These are phyloP conservation scores for Scaptomyza flava DNA, from an alignment of 2,888 invertebrate species.

Conservation along the genomic window DNA sequence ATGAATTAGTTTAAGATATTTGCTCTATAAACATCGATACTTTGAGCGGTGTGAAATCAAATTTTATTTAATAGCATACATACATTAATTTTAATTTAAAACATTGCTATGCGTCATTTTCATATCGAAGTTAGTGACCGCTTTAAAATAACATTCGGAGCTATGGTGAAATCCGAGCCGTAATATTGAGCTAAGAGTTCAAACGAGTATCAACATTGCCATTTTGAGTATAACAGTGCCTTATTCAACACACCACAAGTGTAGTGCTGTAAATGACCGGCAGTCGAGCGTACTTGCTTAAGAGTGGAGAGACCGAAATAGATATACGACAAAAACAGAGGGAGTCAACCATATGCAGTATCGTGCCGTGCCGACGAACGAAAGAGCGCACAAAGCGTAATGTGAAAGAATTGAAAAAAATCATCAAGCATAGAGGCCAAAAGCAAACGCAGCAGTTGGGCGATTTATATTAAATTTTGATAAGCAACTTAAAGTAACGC, in stretches of 20 bases:
- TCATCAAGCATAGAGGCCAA: constrained; percentile 82
- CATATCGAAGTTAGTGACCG: constrained; percentile 8
- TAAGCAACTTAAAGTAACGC: constrained; percentile 40
- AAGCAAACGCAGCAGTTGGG: constrained; percentile 69
- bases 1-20: not conserved
- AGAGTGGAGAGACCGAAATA: constrained; percentile 29
- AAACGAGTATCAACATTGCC: constrained; percentile 37
- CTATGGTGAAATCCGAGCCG: not conserved
- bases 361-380: constrained; percentile 72
- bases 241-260: constrained; percentile 37
- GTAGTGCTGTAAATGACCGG: constrained; percentile 39
- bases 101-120: too few relatives aligned
- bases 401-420: constrained; percentile 75
- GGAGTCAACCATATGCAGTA: constrained; percentile 38
- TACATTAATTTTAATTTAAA: not conserved
- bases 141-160: not conserved
- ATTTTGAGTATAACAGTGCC: constrained; percentile 41
- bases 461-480: constrained; percentile 58
- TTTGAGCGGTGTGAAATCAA: not conserved
- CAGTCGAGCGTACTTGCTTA: constrained; percentile 10
- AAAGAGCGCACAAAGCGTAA: constrained; percentile 76
- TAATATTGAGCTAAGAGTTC: constrained; percentile 30
- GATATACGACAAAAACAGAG: constrained; percentile 31
- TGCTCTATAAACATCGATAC: not conserved
- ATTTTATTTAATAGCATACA: not conserved